Evolutionary conservation across 2,888 invertebrate species (phyloP).

Genomic region (Branchinecta sandiegonensis): DNA sequence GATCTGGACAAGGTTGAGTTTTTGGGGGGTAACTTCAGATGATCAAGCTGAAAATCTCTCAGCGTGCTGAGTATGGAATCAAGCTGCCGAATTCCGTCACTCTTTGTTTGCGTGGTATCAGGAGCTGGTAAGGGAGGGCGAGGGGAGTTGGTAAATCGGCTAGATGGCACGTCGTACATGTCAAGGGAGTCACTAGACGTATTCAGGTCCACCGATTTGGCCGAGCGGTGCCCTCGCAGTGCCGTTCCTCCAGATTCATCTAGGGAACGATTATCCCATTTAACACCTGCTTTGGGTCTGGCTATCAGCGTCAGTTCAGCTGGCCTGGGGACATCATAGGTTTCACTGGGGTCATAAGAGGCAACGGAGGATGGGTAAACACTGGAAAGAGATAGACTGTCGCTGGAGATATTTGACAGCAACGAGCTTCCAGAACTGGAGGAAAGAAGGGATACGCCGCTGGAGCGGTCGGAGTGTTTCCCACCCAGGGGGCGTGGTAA

Average conservation of each 20-base stretch:
- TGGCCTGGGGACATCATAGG: background rate
- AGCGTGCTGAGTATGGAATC: conserved; percentile 28
- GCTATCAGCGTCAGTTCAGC: background rate
- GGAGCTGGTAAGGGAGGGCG: too few species aligned
- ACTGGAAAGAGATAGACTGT: conserved; percentile 21
- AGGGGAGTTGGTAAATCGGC: conserved; percentile 27
- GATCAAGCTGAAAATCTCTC: conserved; percentile 25
- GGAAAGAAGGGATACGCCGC: conserved; percentile 34
- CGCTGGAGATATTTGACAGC: conserved; percentile 18
- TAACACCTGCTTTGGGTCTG: background rate
- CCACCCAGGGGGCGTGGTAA: background rate
- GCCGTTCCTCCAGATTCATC: background rate
- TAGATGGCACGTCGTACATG: conserved; percentile 49
- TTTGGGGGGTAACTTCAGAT: background rate
- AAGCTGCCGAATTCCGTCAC: conserved; percentile 26
- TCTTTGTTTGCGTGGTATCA: too few species aligned
- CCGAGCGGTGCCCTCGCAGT: background rate
- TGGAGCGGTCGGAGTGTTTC: conserved; percentile 32
- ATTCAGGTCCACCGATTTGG: background rate
- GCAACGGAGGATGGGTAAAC: conserved; percentile 16
- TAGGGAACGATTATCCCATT: background rate
- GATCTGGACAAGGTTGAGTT: background rate
- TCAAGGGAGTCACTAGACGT: conserved; percentile 36
- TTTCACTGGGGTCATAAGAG: background rate
- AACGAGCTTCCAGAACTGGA: conserved; percentile 28